These are phyloP conservation scores for Chaetodon auriga DNA, from an alignment of 2,113 vertebrate species.

Conservation along the genomic window DNA sequence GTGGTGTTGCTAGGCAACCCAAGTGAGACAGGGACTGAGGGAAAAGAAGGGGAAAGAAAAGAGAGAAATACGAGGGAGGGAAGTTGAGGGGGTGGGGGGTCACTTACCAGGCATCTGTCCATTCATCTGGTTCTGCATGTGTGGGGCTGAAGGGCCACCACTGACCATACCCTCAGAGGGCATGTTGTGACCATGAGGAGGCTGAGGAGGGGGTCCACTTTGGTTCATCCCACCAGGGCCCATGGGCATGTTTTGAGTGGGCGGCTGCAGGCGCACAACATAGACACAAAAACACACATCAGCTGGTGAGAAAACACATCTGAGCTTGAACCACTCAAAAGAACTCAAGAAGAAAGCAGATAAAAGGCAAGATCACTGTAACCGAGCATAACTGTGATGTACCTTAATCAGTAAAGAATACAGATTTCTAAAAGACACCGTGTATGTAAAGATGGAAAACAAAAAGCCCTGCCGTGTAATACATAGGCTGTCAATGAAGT, in stretches of 20 bases:
- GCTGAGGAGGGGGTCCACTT: slow-evolving; percentile 92
- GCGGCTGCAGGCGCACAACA: slow-evolving; percentile 88
- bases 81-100: slow-evolving; percentile 74
- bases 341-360: not conserved
- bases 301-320: slow-evolving; percentile 37
- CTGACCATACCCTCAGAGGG: slow-evolving; percentile 96
- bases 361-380: not conserved
- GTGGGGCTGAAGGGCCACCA: slow-evolving; percentile 93
- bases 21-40: slow-evolving; percentile 60
- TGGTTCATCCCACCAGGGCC: slow-evolving; percentile 97
- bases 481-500: not conserved
- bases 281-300: slow-evolving; percentile 61
- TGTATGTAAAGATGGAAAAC: not conserved
- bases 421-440: not conserved
- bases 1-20: slow-evolving; percentile 93
- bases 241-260: slow-evolving; percentile 98
- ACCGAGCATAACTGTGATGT: not conserved
- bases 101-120: slow-evolving; percentile 99
- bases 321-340: slow-evolving; percentile 6
- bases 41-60: slow-evolving; percentile 57
- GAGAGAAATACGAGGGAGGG: slow-evolving; percentile 40
- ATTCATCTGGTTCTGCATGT: slow-evolving; percentile 99
- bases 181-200: slow-evolving; percentile 96
- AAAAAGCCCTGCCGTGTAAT: not conserved
- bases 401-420: not conserved